phyloP scores from a whole-genome alignment of 1,140 invertebrate genomes.

The Lasioglossum albipes region DNA sequence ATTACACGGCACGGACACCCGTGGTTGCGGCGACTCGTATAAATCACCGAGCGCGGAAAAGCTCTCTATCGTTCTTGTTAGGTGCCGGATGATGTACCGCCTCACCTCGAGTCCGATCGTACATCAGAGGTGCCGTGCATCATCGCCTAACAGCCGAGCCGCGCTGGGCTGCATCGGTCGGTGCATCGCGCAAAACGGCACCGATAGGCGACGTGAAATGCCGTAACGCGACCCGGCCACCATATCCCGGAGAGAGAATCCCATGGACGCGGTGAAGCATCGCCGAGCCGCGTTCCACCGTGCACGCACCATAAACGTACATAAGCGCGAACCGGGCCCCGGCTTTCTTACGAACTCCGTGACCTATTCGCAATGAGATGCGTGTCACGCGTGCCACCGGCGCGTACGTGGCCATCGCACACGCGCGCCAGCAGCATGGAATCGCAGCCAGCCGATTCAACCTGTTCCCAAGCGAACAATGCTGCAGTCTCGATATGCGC shows the following conservation, averaged over 20 bases:
- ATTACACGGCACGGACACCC: constrained; percentile 16
- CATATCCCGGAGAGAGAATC: constrained; percentile 5
- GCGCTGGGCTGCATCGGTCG: background rate
- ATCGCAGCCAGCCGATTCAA: constrained; percentile 29
- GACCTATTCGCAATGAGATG: constrained; percentile 59
- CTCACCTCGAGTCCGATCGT: constrained; percentile 24
- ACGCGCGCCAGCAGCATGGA: constrained; percentile 20
- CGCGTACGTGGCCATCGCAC: constrained; percentile 16
- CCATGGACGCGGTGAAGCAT: constrained; percentile 17
- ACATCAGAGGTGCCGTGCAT: constrained; percentile 55
- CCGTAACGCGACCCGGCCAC: constrained; percentile 24
- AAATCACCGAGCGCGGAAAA: constrained; percentile 39
- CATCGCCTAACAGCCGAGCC: constrained; percentile 56
- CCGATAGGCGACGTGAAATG: constrained; percentile 48
- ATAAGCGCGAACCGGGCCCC: constrained; percentile 17
- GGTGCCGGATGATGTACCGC: constrained; percentile 33
- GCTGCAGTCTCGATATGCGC: background rate
- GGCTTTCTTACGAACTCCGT: constrained; percentile 42
- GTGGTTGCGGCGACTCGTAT: constrained; percentile 3
- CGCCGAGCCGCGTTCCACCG: constrained; percentile 28
- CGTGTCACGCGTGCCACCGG: constrained; percentile 57
- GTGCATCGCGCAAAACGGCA: constrained; percentile 36
- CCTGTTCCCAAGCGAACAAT: constrained; percentile 43
- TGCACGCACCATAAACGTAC: constrained; percentile 44
- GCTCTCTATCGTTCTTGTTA: constrained; percentile 46